phyloP scores from a whole-genome alignment of 2,888 invertebrate genomes.

The Parelbella ahira region DNA sequence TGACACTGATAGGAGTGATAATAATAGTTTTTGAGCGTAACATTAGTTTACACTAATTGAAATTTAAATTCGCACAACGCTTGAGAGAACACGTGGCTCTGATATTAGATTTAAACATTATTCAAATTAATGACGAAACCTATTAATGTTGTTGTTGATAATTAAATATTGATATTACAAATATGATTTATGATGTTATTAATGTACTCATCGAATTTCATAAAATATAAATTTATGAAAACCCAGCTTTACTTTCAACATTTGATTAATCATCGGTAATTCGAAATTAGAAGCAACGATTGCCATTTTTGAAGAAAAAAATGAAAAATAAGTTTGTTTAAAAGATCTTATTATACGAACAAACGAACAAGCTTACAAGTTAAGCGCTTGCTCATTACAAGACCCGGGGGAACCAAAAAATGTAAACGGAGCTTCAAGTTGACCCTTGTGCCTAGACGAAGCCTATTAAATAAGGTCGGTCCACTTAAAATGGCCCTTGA shows the following conservation, averaged over 20 bases:
- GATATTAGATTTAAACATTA: slow-evolving; percentile 19
- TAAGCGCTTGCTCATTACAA: slow-evolving; percentile 21
- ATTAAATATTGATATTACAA: slow-evolving; percentile 12
- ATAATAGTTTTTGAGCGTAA: not conserved
- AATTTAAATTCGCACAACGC: slow-evolving; percentile 10
- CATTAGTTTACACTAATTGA: slow-evolving; percentile 1
- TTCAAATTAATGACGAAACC: slow-evolving; percentile 10
- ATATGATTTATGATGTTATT: slow-evolving; percentile 1
- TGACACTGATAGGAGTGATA: too few species aligned
- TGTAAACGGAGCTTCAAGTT: slow-evolving; percentile 31
- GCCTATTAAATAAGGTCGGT: slow-evolving; percentile 69
- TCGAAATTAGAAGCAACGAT: not conserved
- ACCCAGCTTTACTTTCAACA: slow-evolving; percentile 2
- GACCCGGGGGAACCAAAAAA: slow-evolving; percentile 18
- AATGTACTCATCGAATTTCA: slow-evolving; percentile 7
- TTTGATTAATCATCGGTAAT: not conserved
- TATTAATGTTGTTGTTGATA: slow-evolving; percentile 14
- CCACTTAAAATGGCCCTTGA: slow-evolving; percentile 63
- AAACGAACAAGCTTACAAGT: slow-evolving; percentile 21
- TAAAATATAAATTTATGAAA: not conserved
- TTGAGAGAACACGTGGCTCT: slow-evolving; percentile 8
- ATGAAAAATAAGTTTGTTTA: too few species aligned
- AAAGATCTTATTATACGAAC: slow-evolving; percentile 9
- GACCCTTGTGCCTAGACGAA: slow-evolving; percentile 54
- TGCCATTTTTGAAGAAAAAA: too few species aligned